Conservation (phyloP, 2,888 invertebrate genomes). For the Alsophila aescularia region DNA sequence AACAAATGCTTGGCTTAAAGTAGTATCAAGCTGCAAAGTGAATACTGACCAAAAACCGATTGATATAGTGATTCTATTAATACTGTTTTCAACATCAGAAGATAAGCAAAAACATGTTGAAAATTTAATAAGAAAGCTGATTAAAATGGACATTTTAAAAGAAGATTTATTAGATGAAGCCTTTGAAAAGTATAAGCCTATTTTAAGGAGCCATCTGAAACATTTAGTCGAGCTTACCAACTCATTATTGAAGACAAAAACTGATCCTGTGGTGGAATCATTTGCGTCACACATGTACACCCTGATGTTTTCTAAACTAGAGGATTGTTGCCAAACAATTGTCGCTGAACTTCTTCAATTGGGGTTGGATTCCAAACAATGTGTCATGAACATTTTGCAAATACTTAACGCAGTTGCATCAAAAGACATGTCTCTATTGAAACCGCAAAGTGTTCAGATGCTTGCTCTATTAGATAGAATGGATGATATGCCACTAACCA, state of each 20-base stretch:
- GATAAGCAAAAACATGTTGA: constrained; percentile 86
- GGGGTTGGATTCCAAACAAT: constrained; percentile 67
- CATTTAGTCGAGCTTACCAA: constrained; percentile 83
- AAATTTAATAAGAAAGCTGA: constrained; percentile 85
- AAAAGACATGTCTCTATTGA: constrained; percentile 74
- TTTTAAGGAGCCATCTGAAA: constrained; percentile 82
- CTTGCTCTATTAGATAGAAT: constrained; percentile 90
- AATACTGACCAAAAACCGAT: constrained; percentile 86
- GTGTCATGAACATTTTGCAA: constrained; percentile 62
- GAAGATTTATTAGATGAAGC: constrained; percentile 82
- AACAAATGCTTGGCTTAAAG: constrained; percentile 83
- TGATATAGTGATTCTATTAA: constrained; percentile 87
- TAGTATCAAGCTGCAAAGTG: constrained; percentile 79
- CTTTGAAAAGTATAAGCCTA: constrained; percentile 81
- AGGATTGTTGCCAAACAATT: constrained; percentile 68
- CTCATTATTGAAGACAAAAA: constrained; percentile 78
- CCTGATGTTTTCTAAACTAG: constrained; percentile 74
- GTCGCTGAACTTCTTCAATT: constrained; percentile 72
- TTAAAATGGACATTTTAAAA: constrained; percentile 85
- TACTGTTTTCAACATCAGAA: constrained; percentile 85
- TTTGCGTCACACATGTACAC: constrained; percentile 86
- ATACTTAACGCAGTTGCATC: constrained; percentile 71
- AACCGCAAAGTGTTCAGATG: constrained; percentile 85
- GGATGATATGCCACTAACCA: constrained; percentile 88
- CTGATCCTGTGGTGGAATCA: constrained; percentile 79